These are phyloP conservation scores for Vireo griseus DNA, from an alignment of 2,797 vertebrate species.

Conservation along the genomic window DNA sequence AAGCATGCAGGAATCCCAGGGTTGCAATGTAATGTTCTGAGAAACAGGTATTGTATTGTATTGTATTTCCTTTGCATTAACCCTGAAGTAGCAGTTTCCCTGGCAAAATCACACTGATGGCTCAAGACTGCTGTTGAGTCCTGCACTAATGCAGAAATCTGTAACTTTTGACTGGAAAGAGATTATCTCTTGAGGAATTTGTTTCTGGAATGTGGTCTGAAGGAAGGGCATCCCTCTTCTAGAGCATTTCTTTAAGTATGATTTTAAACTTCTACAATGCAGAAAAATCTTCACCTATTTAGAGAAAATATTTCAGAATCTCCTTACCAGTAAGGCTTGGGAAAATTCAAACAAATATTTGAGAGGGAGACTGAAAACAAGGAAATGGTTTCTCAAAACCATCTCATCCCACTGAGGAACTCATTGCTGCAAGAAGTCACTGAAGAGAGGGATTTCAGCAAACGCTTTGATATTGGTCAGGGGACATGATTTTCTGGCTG, in stretches of 20 bases:
- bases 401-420: not conserved
- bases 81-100: not conserved
- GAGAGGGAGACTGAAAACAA: not conserved
- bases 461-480: not conserved
- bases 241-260: not conserved
- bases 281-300: not conserved
- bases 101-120: not conserved
- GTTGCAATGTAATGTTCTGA: not conserved
- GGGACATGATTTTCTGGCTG: not conserved
- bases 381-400: not conserved
- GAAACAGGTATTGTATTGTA: not conserved
- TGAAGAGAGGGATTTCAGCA: not conserved
- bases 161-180: not conserved
- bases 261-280: not conserved
- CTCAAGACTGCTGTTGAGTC: not conserved
- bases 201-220: not conserved
- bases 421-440: not conserved
- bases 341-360: not conserved
- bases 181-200: rapidly evolving
- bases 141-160: not conserved
- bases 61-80: slow-evolving; percentile 9
- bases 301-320: not conserved
- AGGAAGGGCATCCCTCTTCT: not conserved
- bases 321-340: not conserved
- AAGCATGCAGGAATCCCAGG: not conserved